A percentile compares a stretch with the other conserved stretches of the same genome.
phyloP scores from a whole-genome alignment of 2,113 vertebrate genomes.

The Leucoraja erinaceus region DNA sequence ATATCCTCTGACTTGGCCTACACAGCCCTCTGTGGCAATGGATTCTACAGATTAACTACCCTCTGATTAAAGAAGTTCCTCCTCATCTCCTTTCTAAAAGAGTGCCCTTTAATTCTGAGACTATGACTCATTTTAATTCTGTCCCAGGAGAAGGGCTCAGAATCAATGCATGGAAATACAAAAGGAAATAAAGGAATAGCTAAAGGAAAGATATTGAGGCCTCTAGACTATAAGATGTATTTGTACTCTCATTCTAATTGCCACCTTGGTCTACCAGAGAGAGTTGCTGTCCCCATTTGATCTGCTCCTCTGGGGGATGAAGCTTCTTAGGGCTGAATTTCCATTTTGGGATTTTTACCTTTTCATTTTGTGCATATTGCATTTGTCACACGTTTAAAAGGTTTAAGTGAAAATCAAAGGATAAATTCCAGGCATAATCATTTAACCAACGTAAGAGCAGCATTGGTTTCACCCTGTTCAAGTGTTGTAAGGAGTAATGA shows the following conservation, averaged over 20 bases:
- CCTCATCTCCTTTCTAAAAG: too few species aligned
- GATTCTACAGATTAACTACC: too few species aligned
- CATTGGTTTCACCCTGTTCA: background rate
- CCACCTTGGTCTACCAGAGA: background rate
- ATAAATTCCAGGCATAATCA: background rate
- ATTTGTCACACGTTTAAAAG: background rate
- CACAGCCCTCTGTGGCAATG: too few species aligned
- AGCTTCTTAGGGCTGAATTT: background rate
- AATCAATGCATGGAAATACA: background rate
- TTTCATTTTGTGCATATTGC: background rate
- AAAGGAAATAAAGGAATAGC: background rate
- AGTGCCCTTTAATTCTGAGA: too few species aligned
- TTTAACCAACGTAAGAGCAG: background rate
- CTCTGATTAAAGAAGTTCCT: too few species aligned
- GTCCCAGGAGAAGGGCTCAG: background rate
- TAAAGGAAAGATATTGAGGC: background rate
- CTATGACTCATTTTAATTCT: background rate
- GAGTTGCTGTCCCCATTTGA: background rate
- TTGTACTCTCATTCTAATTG: background rate
- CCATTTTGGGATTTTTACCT: background rate
- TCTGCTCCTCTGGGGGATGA: background rate
- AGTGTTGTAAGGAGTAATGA: background rate
- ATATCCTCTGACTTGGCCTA: too few species aligned
- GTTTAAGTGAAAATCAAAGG: background rate
- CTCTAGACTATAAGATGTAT: background rate